These are phyloP conservation scores for Spea hammondii DNA, from an alignment of 2,797 vertebrate species.

Conservation along the genomic window DNA sequence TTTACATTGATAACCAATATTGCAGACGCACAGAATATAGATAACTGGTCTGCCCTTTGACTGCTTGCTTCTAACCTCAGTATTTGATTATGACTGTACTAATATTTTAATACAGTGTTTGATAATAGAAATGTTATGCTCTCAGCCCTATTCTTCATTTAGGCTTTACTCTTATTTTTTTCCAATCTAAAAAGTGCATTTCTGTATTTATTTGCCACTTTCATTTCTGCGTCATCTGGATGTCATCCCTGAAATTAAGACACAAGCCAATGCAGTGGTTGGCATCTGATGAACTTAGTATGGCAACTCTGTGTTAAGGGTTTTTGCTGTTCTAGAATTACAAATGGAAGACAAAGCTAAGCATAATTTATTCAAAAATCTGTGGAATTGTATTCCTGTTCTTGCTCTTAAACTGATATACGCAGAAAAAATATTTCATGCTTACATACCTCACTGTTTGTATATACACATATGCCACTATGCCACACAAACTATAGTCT, in stretches of 20 bases:
- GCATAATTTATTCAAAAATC: neutral
- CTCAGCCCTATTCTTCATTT: no score
- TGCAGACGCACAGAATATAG: neutral
- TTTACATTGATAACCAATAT: neutral
- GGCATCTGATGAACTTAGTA: constrained; percentile 15
- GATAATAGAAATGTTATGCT: no score
- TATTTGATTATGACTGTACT: no score
- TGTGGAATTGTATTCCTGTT: neutral
- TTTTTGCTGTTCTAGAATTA: neutral
- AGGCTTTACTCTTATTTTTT: no score
- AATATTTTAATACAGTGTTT: no score
- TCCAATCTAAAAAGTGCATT: neutral
- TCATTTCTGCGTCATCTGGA: neutral
- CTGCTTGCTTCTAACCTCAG: no score
- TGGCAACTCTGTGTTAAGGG: constrained; percentile 5
- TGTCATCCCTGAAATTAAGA: neutral
- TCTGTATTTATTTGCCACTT: neutral
- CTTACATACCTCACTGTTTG: no score
- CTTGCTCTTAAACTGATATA: neutral
- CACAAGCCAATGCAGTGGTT: neutral
- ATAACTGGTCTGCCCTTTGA: no score
- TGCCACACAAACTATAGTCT: no score
- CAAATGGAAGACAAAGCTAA: neutral
- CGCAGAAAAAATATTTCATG: no score
- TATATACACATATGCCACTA: no score